Conservation (phyloP, 1,140 invertebrate genomes). For the Solenopsis fugax region DNA sequence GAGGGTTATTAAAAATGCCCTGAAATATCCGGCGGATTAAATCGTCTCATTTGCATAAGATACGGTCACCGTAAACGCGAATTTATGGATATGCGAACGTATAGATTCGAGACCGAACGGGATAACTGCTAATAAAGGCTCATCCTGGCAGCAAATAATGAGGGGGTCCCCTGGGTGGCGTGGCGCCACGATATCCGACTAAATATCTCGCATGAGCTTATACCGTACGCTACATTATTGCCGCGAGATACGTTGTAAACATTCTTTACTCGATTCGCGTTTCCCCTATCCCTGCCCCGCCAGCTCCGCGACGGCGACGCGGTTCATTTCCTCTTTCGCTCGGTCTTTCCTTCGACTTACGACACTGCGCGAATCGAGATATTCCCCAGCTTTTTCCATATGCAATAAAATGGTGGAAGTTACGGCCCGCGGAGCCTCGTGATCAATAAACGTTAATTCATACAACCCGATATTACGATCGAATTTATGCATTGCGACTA, state of each 20-base stretch:
- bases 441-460: constrained; percentile 65
- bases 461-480: constrained; percentile 56
- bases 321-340: constrained; percentile 62
- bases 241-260: constrained; percentile 79
- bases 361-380: constrained; percentile 50
- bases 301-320: constrained; percentile 16
- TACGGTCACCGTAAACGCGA: constrained; percentile 85
- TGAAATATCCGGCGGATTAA: constrained; percentile 84
- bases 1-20: constrained; percentile 83
- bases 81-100: constrained; percentile 85
- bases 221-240: constrained; percentile 80
- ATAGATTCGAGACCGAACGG: constrained; percentile 85
- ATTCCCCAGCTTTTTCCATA: constrained; percentile 63
- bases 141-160: constrained; percentile 83
- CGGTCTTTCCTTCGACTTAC: constrained; percentile 62
- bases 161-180: constrained; percentile 82
- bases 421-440: constrained; percentile 36
- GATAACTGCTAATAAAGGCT: constrained; percentile 85
- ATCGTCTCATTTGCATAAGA: constrained; percentile 87
- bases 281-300: constrained; percentile 7
- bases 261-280: constrained; percentile 78
- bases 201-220: constrained; percentile 80
- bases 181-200: constrained; percentile 81
- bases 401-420: constrained; percentile 55
- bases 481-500: constrained; percentile 64